A percentile compares a stretch with the other conserved stretches of the same genome.
Conservation (phyloP, 2,888 invertebrate genomes). For the Brachynemurus nebulosus region DNA sequence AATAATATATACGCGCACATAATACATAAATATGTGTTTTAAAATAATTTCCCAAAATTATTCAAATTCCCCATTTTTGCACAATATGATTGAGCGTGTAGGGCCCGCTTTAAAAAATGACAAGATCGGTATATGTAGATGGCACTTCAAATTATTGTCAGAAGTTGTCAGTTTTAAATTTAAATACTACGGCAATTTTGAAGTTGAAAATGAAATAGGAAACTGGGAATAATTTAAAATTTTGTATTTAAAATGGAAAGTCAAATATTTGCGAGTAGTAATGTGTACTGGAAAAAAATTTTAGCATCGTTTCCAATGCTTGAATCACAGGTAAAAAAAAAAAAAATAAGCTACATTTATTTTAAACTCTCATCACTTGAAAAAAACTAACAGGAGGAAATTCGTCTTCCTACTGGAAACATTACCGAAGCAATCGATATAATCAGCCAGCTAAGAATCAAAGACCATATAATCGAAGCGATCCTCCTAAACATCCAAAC, state of each 20-base stretch:
- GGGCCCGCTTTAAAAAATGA: too few relatives aligned
- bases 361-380: background rate
- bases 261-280: background rate
- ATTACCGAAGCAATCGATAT: constrained; percentile 26
- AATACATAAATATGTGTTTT: too few relatives aligned
- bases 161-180: too few relatives aligned
- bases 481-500: constrained; percentile 40
- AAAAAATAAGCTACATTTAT: background rate
- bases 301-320: constrained; percentile 26
- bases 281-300: constrained; percentile 21
- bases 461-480: constrained; percentile 28
- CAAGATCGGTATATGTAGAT: too few relatives aligned
- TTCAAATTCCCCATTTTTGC: too few relatives aligned
- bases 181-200: too few relatives aligned
- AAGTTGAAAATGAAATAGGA: too few relatives aligned
- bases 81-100: too few relatives aligned
- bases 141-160: too few relatives aligned
- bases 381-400: constrained; percentile 13
- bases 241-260: background rate
- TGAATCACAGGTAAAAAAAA: constrained; percentile 16
- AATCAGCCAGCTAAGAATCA: constrained; percentile 26
- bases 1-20: too few relatives aligned
- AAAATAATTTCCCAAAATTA: too few relatives aligned
- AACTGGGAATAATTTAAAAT: too few relatives aligned
- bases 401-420: constrained; percentile 26